Evolutionary conservation across 1,140 invertebrate genomes (phyloP), one percentile per base, ranked within the genome.

Genomic region (Pomacea maculata): DNA sequence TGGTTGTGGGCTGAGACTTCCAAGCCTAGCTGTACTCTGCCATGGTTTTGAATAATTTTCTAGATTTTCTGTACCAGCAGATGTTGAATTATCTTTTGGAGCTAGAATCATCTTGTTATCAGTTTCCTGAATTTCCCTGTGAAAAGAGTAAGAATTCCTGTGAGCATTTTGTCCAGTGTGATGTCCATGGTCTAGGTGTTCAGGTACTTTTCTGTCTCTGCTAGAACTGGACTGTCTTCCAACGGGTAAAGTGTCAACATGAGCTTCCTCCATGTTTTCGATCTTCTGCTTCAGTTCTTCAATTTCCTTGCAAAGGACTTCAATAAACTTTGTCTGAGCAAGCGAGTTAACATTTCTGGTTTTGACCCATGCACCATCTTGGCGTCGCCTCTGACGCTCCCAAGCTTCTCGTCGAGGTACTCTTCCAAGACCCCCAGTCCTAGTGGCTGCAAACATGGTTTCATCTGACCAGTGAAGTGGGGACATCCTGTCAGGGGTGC

Each of bases 231-330:
- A 67, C 45, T 70, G 17, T 45, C 52, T 70, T 11, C 77, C 55
- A 15, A 57, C 65, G 7, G 77, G 77, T 52, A 52, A 70, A 21
- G 63, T 54, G 11, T 77, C 75, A 34, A n/a, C 75, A 63, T 82
- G 80, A 70, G 82, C 67, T 21, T 81, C 64, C n/a, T 86, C 85
- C 65, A 87, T 83, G 25, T 79, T 72, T 67, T 84, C 84, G 17
- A 87, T 82, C 63, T 87, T 87, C 21, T 83, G 71, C 54, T 86
- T 86, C 75, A 87, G 78, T 45, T 83, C 83, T 76, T 87, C 84
- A 54, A 87, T 87, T 77, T 86, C 85, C 78, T 85, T 84, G 70
- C 83, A 84, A 25, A 87, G 80, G 52, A 83, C 65, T 54, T 84
- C 79, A 12, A 84, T 81, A 65, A 82, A 82, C 64, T 78, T 80